phyloP scores from a whole-genome alignment of 2,113 vertebrate species.

The Colaptes auratus region DNA sequence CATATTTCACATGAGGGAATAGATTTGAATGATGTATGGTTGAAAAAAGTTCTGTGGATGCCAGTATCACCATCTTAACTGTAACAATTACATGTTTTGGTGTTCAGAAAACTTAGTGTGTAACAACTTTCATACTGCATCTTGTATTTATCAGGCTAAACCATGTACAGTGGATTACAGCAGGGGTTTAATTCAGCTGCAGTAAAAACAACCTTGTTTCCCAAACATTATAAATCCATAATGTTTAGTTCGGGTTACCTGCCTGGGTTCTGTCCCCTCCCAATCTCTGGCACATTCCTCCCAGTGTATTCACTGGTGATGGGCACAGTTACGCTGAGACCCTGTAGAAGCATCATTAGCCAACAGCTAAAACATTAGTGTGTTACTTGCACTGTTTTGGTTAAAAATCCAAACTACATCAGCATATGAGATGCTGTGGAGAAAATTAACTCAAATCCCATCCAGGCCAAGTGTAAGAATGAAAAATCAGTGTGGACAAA shows the following conservation, averaged over 20 bases:
- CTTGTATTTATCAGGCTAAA: background rate
- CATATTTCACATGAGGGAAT: background rate
- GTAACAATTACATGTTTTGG: background rate
- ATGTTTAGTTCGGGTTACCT: background rate
- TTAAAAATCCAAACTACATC: background rate
- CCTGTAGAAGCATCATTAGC: background rate
- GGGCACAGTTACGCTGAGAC: background rate
- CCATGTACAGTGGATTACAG: background rate
- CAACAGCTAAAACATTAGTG: background rate
- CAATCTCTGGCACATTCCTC: background rate
- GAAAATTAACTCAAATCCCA: background rate
- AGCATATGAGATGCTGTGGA: accelerated
- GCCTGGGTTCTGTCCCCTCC: background rate
- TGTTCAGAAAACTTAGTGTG: background rate
- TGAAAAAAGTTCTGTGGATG: background rate
- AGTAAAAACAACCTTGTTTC: background rate
- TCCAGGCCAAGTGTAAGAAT: background rate
- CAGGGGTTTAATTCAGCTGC: background rate
- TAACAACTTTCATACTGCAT: background rate
- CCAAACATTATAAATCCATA: background rate
- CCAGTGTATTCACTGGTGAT: background rate
- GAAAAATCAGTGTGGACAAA: background rate
- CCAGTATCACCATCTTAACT: background rate
- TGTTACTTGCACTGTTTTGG: background rate
- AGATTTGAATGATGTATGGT: background rate